phyloP scores from a whole-genome alignment of 1,140 invertebrate species.

The Bathynomus jamesi region DNA sequence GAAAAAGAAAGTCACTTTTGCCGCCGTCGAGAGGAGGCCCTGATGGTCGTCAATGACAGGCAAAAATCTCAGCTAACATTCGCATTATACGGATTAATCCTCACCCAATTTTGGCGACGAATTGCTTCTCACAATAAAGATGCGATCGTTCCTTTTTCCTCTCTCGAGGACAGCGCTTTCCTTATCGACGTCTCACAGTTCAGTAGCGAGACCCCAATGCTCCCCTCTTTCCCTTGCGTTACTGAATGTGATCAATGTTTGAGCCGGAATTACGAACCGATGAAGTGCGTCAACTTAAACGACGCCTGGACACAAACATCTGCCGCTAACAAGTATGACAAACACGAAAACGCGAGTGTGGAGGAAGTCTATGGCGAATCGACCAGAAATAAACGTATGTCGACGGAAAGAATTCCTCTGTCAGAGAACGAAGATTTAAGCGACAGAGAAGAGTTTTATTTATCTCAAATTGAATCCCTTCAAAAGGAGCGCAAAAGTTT shows the following conservation, averaged over 20 bases:
- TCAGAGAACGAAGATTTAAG: background rate
- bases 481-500: constrained; percentile 31
- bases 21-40: background rate
- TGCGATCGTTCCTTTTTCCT: background rate
- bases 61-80: constrained; percentile 21
- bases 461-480: constrained; percentile 30
- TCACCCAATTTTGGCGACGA: constrained; percentile 15
- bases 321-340: too few species aligned
- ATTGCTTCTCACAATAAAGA: background rate
- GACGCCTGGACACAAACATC: background rate
- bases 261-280: background rate
- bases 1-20: background rate
- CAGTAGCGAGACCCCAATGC: background rate
- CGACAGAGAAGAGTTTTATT: constrained; percentile 30
- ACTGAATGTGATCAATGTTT: background rate
- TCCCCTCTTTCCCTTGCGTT: background rate
- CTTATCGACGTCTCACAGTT: background rate
- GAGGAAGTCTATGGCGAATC: background rate
- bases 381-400: background rate
- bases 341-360: too few species aligned
- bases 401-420: background rate
- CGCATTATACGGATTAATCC: constrained; percentile 23
- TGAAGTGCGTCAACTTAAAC: background rate
- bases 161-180: background rate
- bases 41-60: background rate